Evolutionary conservation across 2,888 invertebrate genomes (phyloP), one percentile per base, ranked within the genome.

Genomic region (Meandrusa payeni): DNA sequence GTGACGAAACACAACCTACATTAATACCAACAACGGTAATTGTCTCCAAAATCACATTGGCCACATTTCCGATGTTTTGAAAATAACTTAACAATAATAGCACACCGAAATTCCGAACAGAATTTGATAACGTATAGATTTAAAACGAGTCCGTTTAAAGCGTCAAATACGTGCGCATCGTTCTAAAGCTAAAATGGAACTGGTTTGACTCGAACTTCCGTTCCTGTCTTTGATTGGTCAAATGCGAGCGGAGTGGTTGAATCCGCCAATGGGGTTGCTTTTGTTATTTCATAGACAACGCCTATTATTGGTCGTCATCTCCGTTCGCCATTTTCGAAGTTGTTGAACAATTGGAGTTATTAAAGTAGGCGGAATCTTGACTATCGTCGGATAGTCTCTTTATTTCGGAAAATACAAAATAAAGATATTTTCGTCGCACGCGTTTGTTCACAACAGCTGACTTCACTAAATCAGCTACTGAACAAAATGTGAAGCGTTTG

Each of bases 321-420:
- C 58, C 54, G 68, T 67, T 78, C 83, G 86, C 85, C 83, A 86
- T 85, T 85, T 85, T 85, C 80, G 78, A 80, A 72, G 63, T 72
- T 64, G 64, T 69, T 70, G 73, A 77, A 81, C 80, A 81, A 81
- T 81, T 77, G 75, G 66, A 60, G 66, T 75, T 69, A 68, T 74
- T 73, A 69, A 59, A 77, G 80, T 82, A 81, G 82, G 85, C 79
- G 81, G 72, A 68, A 64, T 70, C 64, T 43, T 43, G 23, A 34
- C 33, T 33, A 41, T 22, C 23, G 34, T 23, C 33, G 41, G 40
- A 31, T 17, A 23, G 32, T 26, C n/a, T 28, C 11, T 23, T 34
- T 12, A 22, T 69, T 76, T 72, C 61, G 64, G 72, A 65, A 71
- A 72, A 68, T 52, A 56, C 46, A 53, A 51, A 3, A 20, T 32